Base-by-base conservation (phyloP, 2,888 invertebrate genomes). In the Diarsia brunnea region DNA sequence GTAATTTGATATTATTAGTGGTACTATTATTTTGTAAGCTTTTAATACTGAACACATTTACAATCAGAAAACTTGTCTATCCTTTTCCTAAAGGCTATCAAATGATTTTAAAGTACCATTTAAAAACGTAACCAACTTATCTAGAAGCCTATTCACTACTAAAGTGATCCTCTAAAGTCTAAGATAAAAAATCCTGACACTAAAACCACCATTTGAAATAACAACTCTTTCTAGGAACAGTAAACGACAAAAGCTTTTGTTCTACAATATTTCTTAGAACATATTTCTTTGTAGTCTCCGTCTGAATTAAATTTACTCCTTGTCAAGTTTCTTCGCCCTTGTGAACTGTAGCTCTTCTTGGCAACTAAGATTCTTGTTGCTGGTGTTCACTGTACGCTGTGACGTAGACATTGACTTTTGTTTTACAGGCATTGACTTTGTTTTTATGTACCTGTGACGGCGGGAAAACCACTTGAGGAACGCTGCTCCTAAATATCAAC, bases 201-300 rank as follows among this genome's bases (percentile, higher is more conserved):
- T 47, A 47, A 51, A 47, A 69, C 61, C 53, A 27, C 21, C 31
- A 53, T 69, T 47, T 72, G 43, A 70, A 73, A 77, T 67, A 81
- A 83, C 69, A 73, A 77, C 49, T 55, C 51, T 53, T 64, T 31
- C 31, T 24, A 2, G 14, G 3, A 64, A 70, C 31, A 60, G 51
- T 58, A 14, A 71, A 78, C n/a, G n/a, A 75, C 70, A 69, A 64
- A 72, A 77, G 73, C 71, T 61, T 80, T 78, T 78, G 78, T 78
- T 61, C 66, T 19, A 60, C 27, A 73, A 78, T 76, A 78, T 79
- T 86, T 82, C 78, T 77, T 55, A 53, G 75, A 78, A 85, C 55
- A 67, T 70, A 75, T 80, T 70, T 73, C 82, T 85, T 86, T 86
- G 84, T 84, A 65, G 73, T 49, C 43, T 69, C 45, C 53, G 68